phyloP scores from a whole-genome alignment of 2,797 vertebrate species.

The Peromyscus eremicus region DNA sequence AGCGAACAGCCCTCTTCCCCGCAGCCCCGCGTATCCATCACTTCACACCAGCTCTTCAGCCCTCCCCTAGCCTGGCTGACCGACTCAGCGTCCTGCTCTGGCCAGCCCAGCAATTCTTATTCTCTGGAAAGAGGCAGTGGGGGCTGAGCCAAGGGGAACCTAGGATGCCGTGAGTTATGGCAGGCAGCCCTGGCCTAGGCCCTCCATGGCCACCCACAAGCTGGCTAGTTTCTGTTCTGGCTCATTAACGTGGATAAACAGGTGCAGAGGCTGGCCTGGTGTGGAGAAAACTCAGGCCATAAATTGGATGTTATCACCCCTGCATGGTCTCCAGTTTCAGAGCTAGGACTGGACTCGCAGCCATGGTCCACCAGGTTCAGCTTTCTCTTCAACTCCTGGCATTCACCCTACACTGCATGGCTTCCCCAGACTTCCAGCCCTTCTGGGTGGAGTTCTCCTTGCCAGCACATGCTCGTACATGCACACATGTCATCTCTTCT shows the following conservation, averaged over 20 bases:
- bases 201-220: not conserved
- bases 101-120: not conserved
- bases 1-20: slow-evolving; percentile 81
- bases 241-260: not conserved
- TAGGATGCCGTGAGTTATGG: not conserved
- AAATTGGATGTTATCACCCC: not conserved
- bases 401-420: not conserved
- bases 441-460: not conserved
- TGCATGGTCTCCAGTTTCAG: fast-evolving
- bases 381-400: not conserved
- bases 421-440: not conserved
- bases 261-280: not conserved
- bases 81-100: not conserved
- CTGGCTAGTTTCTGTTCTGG: not conserved
- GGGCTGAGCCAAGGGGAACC: fast-evolving
- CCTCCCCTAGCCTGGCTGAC: slow-evolving; percentile 62
- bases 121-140: not conserved
- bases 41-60: slow-evolving; percentile 44
- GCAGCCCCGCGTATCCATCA: slow-evolving; percentile 77
- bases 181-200: not conserved
- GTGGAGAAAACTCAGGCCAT: not conserved
- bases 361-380: not conserved
- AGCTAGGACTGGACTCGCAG: not conserved
- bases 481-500: not conserved
- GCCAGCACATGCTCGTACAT: not conserved